These are phyloP conservation scores for Amazona vittata DNA, from an alignment of 2,113 vertebrate species.

Conservation along the genomic window DNA sequence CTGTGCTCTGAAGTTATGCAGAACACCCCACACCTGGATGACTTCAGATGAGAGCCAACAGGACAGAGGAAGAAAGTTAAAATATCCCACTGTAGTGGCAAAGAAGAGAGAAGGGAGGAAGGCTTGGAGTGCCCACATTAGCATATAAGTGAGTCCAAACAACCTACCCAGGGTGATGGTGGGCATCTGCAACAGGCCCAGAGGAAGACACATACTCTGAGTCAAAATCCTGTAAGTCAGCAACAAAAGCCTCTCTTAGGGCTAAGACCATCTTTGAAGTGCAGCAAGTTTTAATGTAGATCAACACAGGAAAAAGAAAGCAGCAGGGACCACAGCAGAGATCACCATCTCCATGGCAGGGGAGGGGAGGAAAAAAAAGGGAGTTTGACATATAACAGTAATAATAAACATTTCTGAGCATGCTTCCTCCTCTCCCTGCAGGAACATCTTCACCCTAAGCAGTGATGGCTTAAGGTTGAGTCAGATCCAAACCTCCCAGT, in stretches of 20 bases:
- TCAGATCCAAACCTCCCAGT: neutral
- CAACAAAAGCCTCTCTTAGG: neutral
- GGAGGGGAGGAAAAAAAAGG: neutral
- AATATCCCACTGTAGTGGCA: neutral
- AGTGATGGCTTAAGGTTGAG: neutral
- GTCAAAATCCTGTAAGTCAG: neutral
- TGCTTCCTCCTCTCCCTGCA: neutral
- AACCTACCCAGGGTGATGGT: neutral
- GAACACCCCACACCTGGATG: neutral
- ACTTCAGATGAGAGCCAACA: neutral
- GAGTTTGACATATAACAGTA: neutral
- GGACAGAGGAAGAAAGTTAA: neutral
- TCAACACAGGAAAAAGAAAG: constrained; percentile 1
- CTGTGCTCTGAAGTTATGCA: neutral
- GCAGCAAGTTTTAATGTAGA: neutral
- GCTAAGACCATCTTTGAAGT: neutral
- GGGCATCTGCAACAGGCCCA: neutral
- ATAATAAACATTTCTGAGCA: neutral
- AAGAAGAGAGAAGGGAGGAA: neutral
- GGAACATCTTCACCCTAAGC: neutral
- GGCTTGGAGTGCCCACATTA: neutral
- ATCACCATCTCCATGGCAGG: neutral
- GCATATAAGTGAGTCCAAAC: neutral
- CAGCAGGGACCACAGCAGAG: neutral
- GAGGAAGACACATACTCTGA: neutral